Percentiles rank a stretch among this genome's conserved stretches.
These are phyloP conservation scores for Odontomyia ornata DNA, from an alignment of 2,888 invertebrate genomes.

Conservation along the genomic window DNA sequence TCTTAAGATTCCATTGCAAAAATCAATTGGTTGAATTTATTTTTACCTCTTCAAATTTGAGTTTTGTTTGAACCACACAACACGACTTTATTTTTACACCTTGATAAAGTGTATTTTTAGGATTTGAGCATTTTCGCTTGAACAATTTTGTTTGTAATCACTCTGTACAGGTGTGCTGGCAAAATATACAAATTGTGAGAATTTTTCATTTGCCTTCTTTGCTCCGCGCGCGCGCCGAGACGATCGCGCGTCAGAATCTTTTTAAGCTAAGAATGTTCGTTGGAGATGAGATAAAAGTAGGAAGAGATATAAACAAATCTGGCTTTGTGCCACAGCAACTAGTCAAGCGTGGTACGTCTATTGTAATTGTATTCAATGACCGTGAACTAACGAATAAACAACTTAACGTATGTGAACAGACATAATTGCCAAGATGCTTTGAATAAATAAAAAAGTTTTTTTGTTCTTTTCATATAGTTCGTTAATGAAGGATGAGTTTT, in stretches of 20 bases:
- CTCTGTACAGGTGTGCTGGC: conserved; percentile 36
- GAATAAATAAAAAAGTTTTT: background rate
- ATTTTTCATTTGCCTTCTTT: no score
- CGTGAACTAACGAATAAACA: conserved; percentile 11
- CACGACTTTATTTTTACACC: conserved; percentile 29
- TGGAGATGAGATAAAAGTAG: conserved; percentile 17
- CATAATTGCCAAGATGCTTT: conserved; percentile 10
- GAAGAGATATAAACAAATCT: conserved; percentile 23
- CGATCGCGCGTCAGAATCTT: background rate
- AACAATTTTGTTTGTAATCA: background rate
- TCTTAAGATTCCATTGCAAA: no score
- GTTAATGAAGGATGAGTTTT: no score
- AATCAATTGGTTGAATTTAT: no score
- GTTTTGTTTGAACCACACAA: no score
- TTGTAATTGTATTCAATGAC: conserved; percentile 6
- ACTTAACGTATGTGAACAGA: background rate
- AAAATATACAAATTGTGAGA: conserved; percentile 8
- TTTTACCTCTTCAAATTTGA: no score
- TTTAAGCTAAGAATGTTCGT: background rate
- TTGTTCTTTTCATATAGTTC: no score
- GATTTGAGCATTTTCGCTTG: conserved; percentile 6
- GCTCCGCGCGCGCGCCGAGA: no score
- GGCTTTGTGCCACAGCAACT: conserved; percentile 29
- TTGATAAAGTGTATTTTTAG: conserved; percentile 27
- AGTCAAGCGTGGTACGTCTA: background rate